phyloP scores from a whole-genome alignment of 2,797 vertebrate genomes.

The Melanotaenia parkinsoni region DNA sequence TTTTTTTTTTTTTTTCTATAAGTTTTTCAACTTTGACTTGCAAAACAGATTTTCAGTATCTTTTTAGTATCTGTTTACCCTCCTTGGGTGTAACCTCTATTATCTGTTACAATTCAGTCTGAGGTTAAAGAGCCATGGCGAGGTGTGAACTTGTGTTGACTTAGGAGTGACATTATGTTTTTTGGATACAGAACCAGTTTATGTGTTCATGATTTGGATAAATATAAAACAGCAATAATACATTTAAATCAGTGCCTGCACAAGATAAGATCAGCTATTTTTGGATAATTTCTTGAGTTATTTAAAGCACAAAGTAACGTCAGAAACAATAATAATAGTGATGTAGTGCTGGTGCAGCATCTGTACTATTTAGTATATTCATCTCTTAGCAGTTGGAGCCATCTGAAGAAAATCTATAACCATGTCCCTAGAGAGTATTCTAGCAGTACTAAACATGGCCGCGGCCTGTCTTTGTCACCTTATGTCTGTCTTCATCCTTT shows the following conservation, averaged over 20 bases:
- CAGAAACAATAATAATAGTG: neutral
- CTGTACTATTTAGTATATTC: neutral
- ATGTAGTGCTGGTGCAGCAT: conserved; percentile 3
- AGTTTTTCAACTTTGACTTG: neutral
- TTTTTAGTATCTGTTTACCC: neutral
- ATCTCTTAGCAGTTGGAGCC: conserved; percentile 11
- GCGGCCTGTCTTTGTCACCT: conserved; percentile 22
- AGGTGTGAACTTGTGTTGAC: neutral
- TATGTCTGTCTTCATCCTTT: conserved; percentile 16
- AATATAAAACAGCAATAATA: neutral
- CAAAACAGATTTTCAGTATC: neutral
- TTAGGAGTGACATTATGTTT: neutral
- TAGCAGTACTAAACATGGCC: conserved; percentile 29
- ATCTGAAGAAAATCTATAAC: conserved; percentile 37
- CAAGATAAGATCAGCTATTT: neutral
- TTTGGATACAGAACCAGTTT: neutral
- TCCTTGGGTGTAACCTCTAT: neutral
- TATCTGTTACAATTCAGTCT: neutral
- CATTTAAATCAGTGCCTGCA: neutral
- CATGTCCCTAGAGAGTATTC: conserved; percentile 9
- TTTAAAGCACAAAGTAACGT: neutral
- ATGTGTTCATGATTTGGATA: neutral
- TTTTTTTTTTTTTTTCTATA: neutral
- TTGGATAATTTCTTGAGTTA: neutral
- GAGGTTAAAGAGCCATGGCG: neutral